phyloP scores from a whole-genome alignment of 2,888 invertebrate genomes.

The Griposia aprilina region DNA sequence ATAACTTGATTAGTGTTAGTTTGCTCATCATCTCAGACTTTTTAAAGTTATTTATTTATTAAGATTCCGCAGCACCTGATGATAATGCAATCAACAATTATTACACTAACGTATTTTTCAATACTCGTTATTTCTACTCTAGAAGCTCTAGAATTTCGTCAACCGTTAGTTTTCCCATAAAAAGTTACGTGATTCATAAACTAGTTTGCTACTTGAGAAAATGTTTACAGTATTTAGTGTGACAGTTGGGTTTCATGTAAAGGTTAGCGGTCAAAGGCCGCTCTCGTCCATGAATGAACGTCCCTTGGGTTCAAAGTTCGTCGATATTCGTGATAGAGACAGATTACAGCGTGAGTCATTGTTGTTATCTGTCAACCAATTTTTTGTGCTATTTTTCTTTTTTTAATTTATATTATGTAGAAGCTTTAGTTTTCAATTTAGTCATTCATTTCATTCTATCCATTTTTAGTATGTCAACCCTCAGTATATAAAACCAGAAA shows the following conservation, averaged over 20 bases:
- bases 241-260: conserved; percentile 39
- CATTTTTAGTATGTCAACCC: not conserved
- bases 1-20: no score
- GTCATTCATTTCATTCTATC: not conserved
- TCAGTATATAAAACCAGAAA: conserved; percentile 22
- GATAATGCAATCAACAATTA: conserved; percentile 15
- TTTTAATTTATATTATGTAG: not conserved
- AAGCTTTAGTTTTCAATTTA: not conserved
- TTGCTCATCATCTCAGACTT: not conserved
- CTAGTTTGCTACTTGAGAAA: conserved; percentile 40
- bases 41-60: not conserved
- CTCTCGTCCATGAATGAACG: conserved; percentile 49
- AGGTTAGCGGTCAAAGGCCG: conserved; percentile 52
- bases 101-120: not conserved
- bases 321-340: conserved; percentile 11
- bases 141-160: conserved; percentile 17
- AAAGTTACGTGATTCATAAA: conserved; percentile 38
- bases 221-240: conserved; percentile 32
- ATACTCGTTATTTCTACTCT: not conserved
- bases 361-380: not conserved
- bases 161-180: conserved; percentile 24
- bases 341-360: conserved; percentile 23
- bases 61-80: not conserved
- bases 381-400: not conserved
- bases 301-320: conserved; percentile 41